Evolutionary conservation across 2,888 invertebrate species (phyloP).

Genomic region (Sthenelais limicola): DNA sequence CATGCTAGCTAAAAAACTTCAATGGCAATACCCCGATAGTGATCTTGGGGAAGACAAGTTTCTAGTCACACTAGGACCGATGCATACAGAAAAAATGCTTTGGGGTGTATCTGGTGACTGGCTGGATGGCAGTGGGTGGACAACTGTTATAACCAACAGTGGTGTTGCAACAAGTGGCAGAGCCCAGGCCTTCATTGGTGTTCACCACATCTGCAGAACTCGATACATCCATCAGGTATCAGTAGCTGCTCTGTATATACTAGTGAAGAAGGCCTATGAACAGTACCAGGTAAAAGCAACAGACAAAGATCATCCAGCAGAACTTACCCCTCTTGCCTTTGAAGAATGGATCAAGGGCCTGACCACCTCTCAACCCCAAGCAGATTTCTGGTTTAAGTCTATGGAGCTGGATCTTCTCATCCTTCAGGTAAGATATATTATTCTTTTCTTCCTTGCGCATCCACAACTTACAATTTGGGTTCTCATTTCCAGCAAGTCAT

Average conservation of each 20-base stretch:
- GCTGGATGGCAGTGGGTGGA: slow-evolving; percentile 45
- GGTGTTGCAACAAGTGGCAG: slow-evolving; percentile 22
- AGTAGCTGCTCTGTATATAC: slow-evolving; percentile 17
- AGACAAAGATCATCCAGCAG: not conserved
- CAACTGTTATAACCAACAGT: slow-evolving; percentile 27
- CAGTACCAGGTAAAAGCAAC: slow-evolving; percentile 6
- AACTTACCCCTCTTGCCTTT: slow-evolving; percentile 2
- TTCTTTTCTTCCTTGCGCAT: too few species aligned
- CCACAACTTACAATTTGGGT: too few species aligned
- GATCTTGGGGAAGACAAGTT: slow-evolving; percentile 42
- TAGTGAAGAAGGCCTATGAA: too few species aligned
- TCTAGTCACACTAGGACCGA: slow-evolving; percentile 29
- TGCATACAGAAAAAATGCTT: slow-evolving; percentile 43
- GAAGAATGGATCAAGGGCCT: slow-evolving; percentile 38
- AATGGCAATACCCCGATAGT: slow-evolving; percentile 26
- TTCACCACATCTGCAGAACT: too few species aligned
- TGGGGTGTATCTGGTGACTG: slow-evolving; percentile 39
- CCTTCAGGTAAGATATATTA: slow-evolving; percentile 12
- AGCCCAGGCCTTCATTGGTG: slow-evolving; percentile 17
- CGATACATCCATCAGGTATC: slow-evolving; percentile 37
- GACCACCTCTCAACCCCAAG: slow-evolving; percentile 19
- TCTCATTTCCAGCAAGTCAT: too few species aligned
- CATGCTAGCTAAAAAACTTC: slow-evolving; percentile 19
- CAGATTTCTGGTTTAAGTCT: slow-evolving; percentile 32
- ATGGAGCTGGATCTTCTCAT: too few species aligned